Evolutionary conservation across 2,113 vertebrate genomes (phyloP).

Genomic region (Crocuta crocuta): DNA sequence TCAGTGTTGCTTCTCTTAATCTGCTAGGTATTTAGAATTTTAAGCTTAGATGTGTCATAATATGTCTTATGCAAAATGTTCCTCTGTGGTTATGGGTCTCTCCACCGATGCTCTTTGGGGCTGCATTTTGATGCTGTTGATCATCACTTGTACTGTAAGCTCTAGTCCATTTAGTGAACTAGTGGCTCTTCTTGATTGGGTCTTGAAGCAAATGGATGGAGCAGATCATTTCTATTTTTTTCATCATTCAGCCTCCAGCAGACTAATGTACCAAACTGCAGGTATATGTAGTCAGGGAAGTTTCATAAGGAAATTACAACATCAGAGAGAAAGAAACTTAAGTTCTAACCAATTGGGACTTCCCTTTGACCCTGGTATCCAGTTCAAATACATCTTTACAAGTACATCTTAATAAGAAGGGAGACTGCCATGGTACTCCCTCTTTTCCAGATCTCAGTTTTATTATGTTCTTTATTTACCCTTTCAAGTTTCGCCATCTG

Average conservation of each 20-base stretch:
- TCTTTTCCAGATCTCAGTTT: neutral
- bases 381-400: neutral
- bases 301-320: neutral
- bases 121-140: neutral
- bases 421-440: neutral
- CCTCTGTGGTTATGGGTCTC: neutral
- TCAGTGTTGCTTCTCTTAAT: neutral
- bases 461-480: neutral
- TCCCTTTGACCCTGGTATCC: neutral
- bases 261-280: neutral
- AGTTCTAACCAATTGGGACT: neutral
- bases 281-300: neutral
- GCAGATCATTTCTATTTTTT: neutral
- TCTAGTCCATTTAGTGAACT: neutral
- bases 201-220: neutral
- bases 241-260: neutral
- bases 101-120: neutral
- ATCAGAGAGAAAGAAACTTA: neutral
- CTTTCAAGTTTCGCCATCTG: neutral
- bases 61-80: neutral
- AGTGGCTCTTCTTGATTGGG: neutral
- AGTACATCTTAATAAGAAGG: neutral
- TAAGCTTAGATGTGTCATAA: neutral
- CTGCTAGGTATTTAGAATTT: neutral
- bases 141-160: neutral